Conservation (phyloP, 2,888 invertebrate genomes). For the Patella ulyssiponensis region DNA sequence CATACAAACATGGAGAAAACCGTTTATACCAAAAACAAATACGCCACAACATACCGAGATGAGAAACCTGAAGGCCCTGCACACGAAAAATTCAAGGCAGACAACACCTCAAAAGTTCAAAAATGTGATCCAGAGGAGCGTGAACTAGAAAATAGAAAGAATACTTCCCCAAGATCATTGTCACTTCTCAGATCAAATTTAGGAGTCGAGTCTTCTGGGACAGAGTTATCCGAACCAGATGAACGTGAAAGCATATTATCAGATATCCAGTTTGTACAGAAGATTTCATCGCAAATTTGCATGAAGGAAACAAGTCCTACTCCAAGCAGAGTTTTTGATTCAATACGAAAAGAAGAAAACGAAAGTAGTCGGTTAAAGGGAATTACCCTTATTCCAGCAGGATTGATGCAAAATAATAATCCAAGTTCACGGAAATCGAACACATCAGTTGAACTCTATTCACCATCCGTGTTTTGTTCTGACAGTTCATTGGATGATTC, state of each 20-base stretch:
- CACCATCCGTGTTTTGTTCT: background rate
- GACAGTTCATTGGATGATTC: background rate
- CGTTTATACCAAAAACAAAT: too few species aligned
- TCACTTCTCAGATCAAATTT: too few species aligned
- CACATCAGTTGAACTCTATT: background rate
- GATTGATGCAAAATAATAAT: background rate
- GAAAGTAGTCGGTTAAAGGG: background rate
- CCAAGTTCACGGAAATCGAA: background rate
- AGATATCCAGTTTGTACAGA: background rate
- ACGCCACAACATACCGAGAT: too few species aligned
- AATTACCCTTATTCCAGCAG: background rate
- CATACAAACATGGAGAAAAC: background rate
- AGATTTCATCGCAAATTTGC: background rate
- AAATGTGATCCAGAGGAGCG: too few species aligned
- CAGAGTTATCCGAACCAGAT: background rate
- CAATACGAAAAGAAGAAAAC: background rate
- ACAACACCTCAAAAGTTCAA: too few species aligned
- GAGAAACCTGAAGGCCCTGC: too few species aligned
- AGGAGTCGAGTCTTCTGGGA: too few species aligned
- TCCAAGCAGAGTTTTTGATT: background rate
- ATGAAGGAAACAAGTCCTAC: background rate
- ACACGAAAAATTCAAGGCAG: too few species aligned
- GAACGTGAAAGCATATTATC: background rate
- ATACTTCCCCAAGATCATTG: too few species aligned
- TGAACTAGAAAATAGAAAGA: too few species aligned